phyloP scores from a whole-genome alignment of 2,888 invertebrate species.

The Hirtodrosophila alboralis region DNA sequence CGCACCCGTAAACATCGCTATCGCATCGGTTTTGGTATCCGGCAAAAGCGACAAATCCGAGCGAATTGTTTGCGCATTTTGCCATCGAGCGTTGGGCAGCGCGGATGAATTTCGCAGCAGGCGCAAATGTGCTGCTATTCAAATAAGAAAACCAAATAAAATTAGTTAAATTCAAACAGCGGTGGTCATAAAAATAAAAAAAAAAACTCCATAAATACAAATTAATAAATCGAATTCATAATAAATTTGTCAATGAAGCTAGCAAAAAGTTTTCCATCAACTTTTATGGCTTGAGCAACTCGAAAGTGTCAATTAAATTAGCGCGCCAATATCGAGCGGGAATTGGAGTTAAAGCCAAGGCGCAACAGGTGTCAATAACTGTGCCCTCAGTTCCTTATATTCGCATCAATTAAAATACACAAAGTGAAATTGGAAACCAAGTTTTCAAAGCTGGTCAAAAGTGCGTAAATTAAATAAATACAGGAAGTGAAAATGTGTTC shows the following conservation, averaged over 20 bases:
- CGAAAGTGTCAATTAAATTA: conserved; percentile 72
- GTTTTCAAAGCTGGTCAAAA: too few species aligned
- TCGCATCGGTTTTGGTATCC: conserved; percentile 21
- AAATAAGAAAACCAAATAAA: conserved; percentile 9
- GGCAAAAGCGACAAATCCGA: conserved; percentile 46
- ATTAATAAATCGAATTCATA: conserved; percentile 26
- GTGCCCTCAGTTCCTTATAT: conserved; percentile 8
- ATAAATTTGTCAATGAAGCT: conserved; percentile 63
- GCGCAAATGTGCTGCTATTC: conserved; percentile 26
- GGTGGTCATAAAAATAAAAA: conserved; percentile 32
- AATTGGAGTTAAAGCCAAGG: conserved; percentile 27
- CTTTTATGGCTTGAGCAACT: conserved; percentile 33
- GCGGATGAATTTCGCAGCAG: conserved; percentile 70
- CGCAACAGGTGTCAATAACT: conserved; percentile 52
- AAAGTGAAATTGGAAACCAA: conserved; percentile 46
- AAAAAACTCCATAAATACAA: conserved; percentile 22
- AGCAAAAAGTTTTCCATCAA: conserved; percentile 67
- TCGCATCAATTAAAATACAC: conserved; percentile 17
- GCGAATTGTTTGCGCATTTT: conserved; percentile 73
- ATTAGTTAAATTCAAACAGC: conserved; percentile 17
- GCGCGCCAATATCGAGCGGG: conserved; percentile 53
- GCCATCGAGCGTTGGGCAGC: conserved; percentile 77
- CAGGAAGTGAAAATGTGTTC: too few species aligned
- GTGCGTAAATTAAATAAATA: too few species aligned
- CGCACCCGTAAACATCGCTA: conserved; percentile 24